Evolutionary conservation across 2,797 vertebrate genomes (phyloP).

Genomic region (Pseudochirops cupreus): DNA sequence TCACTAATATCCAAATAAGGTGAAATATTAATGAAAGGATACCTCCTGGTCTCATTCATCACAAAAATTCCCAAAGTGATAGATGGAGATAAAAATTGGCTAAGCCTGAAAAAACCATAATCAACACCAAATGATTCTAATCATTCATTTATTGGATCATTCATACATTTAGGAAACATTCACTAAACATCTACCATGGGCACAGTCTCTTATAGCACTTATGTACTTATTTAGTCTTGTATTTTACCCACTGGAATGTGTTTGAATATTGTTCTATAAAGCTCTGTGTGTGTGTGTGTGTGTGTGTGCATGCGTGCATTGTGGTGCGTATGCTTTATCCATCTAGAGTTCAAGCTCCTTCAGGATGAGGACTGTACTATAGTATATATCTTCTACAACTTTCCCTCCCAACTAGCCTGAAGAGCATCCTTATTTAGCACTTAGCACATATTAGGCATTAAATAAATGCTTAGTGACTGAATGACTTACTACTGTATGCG

Average conservation of each 20-base stretch:
- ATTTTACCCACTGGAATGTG: background rate
- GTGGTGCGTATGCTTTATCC: too few species aligned
- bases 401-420: background rate
- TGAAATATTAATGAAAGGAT: background rate
- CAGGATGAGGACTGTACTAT: background rate
- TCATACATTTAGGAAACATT: background rate
- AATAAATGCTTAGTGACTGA: background rate
- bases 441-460: too few species aligned
- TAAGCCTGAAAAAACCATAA: background rate
- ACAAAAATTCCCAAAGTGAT: background rate
- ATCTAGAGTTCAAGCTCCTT: conserved; percentile 12
- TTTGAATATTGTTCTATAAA: background rate
- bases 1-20: background rate
- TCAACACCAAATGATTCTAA: background rate
- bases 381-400: background rate
- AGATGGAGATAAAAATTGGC: background rate
- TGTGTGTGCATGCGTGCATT: too few species aligned
- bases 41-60: background rate
- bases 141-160: background rate
- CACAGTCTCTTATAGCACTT: background rate
- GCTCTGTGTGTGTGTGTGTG: too few species aligned
- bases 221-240: background rate
- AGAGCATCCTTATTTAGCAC: too few species aligned
- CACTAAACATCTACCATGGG: background rate
- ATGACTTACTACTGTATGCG: background rate